Conservation (phyloP, 1,140 invertebrate species). For the Scylla paramamosain region DNA sequence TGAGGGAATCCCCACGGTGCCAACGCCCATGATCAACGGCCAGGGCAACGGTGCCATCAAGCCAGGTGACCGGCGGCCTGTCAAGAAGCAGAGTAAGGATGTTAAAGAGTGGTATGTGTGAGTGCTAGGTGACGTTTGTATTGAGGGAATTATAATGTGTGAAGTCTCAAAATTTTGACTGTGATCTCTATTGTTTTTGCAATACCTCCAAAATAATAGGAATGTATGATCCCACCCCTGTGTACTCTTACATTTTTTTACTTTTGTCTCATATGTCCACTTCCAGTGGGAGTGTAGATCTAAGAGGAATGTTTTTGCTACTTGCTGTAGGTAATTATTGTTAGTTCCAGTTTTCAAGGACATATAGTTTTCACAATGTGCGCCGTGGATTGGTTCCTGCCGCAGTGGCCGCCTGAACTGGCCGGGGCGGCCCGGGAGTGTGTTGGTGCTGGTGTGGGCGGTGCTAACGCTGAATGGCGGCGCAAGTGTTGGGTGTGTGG, state of each 20-base stretch:
- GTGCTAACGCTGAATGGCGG: not conserved
- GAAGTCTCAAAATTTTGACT: constrained; percentile 75
- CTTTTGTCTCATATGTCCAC: constrained; percentile 39
- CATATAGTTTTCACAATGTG: constrained; percentile 3
- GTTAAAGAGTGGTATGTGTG: constrained; percentile 97
- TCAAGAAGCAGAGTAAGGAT: constrained; percentile 90
- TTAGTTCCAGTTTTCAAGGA: constrained; percentile 61
- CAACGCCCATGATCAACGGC: constrained; percentile 80
- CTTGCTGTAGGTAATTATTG: constrained; percentile 46
- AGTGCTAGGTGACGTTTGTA: constrained; percentile 77
- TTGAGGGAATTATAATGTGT: constrained; percentile 71
- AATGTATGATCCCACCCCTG: constrained; percentile 61
- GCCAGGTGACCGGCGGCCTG: constrained; percentile 81
- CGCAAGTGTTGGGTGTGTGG: constrained; percentile 8
- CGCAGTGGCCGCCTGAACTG: not conserved
- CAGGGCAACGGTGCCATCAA: constrained; percentile 81
- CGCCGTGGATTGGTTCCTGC: constrained; percentile 35
- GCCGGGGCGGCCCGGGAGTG: not conserved
- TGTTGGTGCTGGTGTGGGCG: constrained; percentile 6
- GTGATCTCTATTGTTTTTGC: constrained; percentile 75
- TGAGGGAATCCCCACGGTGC: constrained; percentile 80
- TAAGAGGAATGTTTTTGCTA: constrained; percentile 32
- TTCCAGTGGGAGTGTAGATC: constrained; percentile 36
- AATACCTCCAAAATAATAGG: constrained; percentile 71
- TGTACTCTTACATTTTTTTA: constrained; percentile 40